Conservation (phyloP, 2,888 invertebrate genomes). For the Saturnia japonica region DNA sequence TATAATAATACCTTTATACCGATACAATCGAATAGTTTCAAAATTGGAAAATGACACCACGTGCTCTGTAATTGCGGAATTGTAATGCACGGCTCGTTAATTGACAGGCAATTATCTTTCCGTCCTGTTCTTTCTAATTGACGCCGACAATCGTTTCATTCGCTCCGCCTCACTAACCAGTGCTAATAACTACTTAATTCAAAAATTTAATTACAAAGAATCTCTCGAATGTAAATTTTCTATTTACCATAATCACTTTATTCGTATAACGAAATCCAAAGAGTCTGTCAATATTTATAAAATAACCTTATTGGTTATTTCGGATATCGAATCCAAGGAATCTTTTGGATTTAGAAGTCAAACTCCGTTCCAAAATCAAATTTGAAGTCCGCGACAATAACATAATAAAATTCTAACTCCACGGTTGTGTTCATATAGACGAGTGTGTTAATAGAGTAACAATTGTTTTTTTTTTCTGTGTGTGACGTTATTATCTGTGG, state of each 20-base stretch:
- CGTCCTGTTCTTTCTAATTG: slow-evolving; percentile 69
- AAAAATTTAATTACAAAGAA: slow-evolving; percentile 23
- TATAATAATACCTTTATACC: slow-evolving; percentile 11
- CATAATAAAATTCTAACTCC: slow-evolving; percentile 23
- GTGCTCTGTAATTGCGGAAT: slow-evolving; percentile 65
- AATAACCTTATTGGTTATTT: not conserved
- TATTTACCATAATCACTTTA: not conserved
- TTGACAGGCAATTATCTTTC: slow-evolving; percentile 67
- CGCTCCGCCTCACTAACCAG: slow-evolving; percentile 42
- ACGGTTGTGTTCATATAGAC: slow-evolving; percentile 38
- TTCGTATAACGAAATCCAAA: slow-evolving; percentile 26
- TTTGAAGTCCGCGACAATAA: slow-evolving; percentile 18
- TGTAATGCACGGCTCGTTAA: slow-evolving; percentile 65
- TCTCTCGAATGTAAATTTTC: slow-evolving; percentile 15
- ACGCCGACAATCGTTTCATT: slow-evolving; percentile 56
- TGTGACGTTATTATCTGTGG: slow-evolving; percentile 57
- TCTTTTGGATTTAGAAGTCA: slow-evolving; percentile 6
- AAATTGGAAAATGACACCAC: slow-evolving; percentile 64
- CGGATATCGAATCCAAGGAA: not conserved
- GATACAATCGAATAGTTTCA: slow-evolving; percentile 32
- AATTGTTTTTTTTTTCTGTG: slow-evolving; percentile 19
- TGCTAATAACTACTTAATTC: slow-evolving; percentile 39
- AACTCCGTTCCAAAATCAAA: slow-evolving; percentile 25
- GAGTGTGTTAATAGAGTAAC: slow-evolving; percentile 35
- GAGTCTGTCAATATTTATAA: slow-evolving; percentile 23